Conservation (phyloP, 2,797 vertebrate species). For the Falco cherrug region DNA sequence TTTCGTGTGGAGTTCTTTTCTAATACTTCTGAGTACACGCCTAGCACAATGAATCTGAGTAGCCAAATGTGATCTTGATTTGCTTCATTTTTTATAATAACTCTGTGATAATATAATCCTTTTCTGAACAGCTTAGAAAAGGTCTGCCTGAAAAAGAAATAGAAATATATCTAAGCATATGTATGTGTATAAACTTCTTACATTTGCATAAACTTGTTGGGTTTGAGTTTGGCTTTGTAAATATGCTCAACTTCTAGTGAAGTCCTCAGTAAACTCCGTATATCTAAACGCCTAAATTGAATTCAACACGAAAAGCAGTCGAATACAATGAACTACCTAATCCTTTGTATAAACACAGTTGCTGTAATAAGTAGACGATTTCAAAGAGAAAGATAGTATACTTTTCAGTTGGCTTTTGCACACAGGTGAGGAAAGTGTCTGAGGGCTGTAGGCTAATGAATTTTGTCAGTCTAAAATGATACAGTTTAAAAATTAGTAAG, state of each 20-base stretch:
- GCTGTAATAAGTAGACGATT: background rate
- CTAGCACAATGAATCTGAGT: background rate
- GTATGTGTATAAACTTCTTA: background rate
- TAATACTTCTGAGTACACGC: rapidly evolving
- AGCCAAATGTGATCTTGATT: background rate
- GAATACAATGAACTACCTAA: background rate
- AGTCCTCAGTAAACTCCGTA: background rate
- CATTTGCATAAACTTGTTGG: background rate
- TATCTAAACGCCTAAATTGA: background rate
- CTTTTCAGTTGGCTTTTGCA: background rate
- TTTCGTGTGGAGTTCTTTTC: background rate
- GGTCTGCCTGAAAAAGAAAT: background rate
- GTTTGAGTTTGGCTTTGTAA: background rate
- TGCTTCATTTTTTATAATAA: background rate
- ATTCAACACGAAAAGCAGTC: background rate
- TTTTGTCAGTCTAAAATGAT: background rate
- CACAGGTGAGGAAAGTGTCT: background rate
- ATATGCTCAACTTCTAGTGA: background rate
- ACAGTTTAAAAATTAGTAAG: background rate
- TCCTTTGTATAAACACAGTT: background rate
- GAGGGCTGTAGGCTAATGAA: background rate
- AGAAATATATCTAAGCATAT: background rate
- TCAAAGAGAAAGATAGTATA: background rate
- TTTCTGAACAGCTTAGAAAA: background rate
- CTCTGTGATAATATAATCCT: background rate